Evolutionary conservation across 2,797 vertebrate species (phyloP), one percentile per base, ranked within the genome.

Genomic region (Acanthopagrus latus): DNA sequence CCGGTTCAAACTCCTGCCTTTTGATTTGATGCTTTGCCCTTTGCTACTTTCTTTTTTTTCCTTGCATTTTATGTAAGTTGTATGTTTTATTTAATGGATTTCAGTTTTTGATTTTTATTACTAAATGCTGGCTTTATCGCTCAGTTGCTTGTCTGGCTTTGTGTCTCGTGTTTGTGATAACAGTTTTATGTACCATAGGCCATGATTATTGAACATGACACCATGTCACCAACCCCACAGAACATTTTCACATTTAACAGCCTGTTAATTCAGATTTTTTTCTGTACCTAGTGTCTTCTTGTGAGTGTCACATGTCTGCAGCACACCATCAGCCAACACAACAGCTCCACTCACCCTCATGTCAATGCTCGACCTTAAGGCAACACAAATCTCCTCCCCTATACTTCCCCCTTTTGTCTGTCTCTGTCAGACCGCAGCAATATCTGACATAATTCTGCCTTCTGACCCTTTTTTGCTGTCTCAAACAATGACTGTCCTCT

Each of bases 301-400:
- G 29, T 74, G 69, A 59, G 58, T 64, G 67, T 71, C 64, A 70
- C 78, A 70, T 69, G 74, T 65, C 50, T 47, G 33, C 7, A 5
- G 74, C 71, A 64, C 27, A 11, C 44, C 20, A 59, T 52, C 29
- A 9, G 67, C 50, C 38, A 12, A 25, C 33, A 50, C 46, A 56
- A 23, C 56, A 48, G 55, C 72, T 70, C 67, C 54, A 60, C 43
- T 72, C 71, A 4, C 17, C 51, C 43, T 33, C 50, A 18, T 72
- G 56, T 66, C 25, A 6, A 16, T 56, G 47, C 55, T 27, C 23
- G 14, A 76, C 70, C 72, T 77, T 12, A 5, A 72, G 81, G 77
- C 76, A 65, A 54, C 65, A 43, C 1, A 13, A 56, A 18, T 3
- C 5, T 60, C 7, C 50, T 54, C 60, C 12, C 20, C 2, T 63